phyloP scores from a whole-genome alignment of 1,140 invertebrate genomes.

The Conus ventricosus region DNA sequence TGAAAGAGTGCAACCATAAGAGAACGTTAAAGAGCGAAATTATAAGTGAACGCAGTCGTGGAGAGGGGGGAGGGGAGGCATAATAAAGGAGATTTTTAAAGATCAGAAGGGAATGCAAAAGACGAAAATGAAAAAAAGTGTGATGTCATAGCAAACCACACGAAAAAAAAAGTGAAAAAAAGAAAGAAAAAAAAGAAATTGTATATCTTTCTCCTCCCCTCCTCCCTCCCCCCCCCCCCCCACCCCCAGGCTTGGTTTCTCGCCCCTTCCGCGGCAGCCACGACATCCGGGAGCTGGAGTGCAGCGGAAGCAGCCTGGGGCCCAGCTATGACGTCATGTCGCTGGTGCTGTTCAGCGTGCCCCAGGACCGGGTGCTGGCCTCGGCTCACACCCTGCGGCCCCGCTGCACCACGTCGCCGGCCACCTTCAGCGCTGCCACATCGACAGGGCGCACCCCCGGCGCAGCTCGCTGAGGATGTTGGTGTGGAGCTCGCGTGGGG shows the following conservation, averaged over 20 bases:
- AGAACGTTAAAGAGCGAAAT: too few species aligned
- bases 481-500: neutral
- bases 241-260: neutral
- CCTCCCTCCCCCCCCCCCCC: neutral
- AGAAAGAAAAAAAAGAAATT: too few species aligned
- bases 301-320: neutral
- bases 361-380: neutral
- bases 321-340: constrained; percentile 10
- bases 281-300: constrained; percentile 19
- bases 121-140: too few species aligned
- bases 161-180: too few species aligned
- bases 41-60: too few species aligned
- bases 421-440: neutral
- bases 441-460: neutral
- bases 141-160: too few species aligned
- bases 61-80: too few species aligned
- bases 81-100: too few species aligned
- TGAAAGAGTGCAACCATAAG: too few species aligned
- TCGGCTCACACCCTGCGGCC: neutral
- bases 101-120: too few species aligned
- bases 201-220: too few species aligned
- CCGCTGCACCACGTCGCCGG: neutral
- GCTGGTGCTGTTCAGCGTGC: neutral
- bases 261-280: neutral
- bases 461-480: neutral